These are phyloP conservation scores for Eupleurogrammus muticus DNA, from an alignment of 2,797 vertebrate genomes.

Conservation along the genomic window DNA sequence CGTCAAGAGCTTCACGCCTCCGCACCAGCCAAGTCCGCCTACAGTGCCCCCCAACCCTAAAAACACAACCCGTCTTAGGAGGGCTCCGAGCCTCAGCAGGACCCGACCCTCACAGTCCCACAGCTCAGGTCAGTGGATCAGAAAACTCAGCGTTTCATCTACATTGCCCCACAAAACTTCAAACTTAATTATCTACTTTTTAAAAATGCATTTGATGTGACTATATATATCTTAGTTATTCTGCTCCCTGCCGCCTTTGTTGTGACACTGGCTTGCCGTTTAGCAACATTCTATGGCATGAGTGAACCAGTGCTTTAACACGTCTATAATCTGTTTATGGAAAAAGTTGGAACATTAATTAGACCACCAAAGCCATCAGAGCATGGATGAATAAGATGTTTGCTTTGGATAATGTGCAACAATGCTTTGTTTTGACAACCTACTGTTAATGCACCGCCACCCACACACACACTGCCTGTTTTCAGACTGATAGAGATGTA, in stretches of 20 bases:
- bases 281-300: slow-evolving; percentile 13
- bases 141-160: background rate
- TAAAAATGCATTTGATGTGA: background rate
- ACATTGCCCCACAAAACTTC: background rate
- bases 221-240: background rate
- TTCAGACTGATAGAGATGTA: slow-evolving; percentile 56
- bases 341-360: slow-evolving; percentile 57
- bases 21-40: slow-evolving; percentile 83
- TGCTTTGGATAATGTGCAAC: slow-evolving; percentile 49
- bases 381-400: slow-evolving; percentile 54
- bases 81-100: slow-evolving; percentile 84
- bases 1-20: slow-evolving; percentile 69
- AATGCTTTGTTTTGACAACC: slow-evolving; percentile 70
- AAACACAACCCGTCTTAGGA: slow-evolving; percentile 76
- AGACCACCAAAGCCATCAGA: slow-evolving; percentile 37
- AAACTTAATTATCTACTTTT: background rate
- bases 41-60: slow-evolving; percentile 75
- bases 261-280: background rate
- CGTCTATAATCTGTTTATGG: slow-evolving; percentile 45
- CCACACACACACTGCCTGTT: slow-evolving; percentile 45
- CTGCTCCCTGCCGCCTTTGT: background rate
- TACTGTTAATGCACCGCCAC: slow-evolving; percentile 51
- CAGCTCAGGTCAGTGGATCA: slow-evolving; percentile 82
- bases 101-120: slow-evolving; percentile 77
- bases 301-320: slow-evolving; percentile 33